phyloP scores from a whole-genome alignment of 2,113 vertebrate genomes.

The Microcebus ravelobensis region DNA sequence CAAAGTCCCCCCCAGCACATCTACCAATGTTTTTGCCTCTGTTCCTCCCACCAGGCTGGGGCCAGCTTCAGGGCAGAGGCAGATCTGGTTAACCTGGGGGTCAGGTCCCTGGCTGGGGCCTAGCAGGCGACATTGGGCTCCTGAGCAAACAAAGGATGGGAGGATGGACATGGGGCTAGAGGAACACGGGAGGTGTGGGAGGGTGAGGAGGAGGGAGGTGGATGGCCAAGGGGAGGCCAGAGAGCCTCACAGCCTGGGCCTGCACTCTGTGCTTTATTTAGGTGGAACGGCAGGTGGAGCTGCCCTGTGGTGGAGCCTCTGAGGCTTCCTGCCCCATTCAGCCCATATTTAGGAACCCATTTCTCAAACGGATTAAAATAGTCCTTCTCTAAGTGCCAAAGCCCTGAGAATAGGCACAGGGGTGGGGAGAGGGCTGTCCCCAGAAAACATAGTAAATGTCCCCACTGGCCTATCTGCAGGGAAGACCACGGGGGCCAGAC shows the following conservation, averaged over 20 bases:
- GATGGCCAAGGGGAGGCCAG: neutral
- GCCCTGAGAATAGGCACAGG: neutral
- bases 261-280: neutral
- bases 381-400: conserved; percentile 4
- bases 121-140: neutral
- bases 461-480: neutral
- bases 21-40: neutral
- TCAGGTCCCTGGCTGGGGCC: neutral
- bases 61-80: neutral
- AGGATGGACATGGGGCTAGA: neutral
- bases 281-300: neutral
- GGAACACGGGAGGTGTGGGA: neutral
- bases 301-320: neutral
- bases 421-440: neutral
- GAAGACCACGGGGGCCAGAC: neutral
- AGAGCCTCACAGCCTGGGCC: neutral
- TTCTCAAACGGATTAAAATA: conserved; percentile 49
- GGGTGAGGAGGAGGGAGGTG: neutral
- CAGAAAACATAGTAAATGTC: neutral
- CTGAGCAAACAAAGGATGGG: neutral
- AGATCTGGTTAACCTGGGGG: neutral
- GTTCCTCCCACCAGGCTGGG: neutral
- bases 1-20: neutral
- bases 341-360: neutral
- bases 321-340: neutral